These are phyloP conservation scores for Progne subis DNA, from an alignment of 2,113 vertebrate genomes.

Conservation along the genomic window DNA sequence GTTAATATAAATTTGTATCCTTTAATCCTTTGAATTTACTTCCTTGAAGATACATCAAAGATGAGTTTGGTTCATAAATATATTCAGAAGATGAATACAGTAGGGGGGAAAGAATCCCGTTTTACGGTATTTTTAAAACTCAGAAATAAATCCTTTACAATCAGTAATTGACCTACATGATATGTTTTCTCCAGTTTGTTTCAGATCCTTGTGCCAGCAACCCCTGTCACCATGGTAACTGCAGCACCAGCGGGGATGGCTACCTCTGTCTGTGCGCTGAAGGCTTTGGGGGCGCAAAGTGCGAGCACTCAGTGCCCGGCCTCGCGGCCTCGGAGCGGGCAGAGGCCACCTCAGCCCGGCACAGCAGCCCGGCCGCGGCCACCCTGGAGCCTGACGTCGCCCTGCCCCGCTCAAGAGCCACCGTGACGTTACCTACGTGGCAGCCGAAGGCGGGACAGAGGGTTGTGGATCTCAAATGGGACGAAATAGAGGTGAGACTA, in stretches of 20 bases:
- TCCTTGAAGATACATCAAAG: not conserved
- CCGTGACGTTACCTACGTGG: constrained; percentile 84
- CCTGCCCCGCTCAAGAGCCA: constrained; percentile 71
- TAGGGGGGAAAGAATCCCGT: not conserved
- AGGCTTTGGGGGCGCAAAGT: constrained; percentile 85
- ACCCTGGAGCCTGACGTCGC: constrained; percentile 77
- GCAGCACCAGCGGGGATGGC: constrained; percentile 77
- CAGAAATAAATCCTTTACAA: not conserved
- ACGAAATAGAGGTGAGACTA: constrained; percentile 87
- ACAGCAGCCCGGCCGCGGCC: constrained; percentile 67
- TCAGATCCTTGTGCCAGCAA: constrained; percentile 90
- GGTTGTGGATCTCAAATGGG: constrained; percentile 87
- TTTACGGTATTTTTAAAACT: not conserved
- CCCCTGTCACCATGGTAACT: constrained; percentile 98
- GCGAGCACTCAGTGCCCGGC: constrained; percentile 74
- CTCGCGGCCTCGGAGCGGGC: constrained; percentile 59
- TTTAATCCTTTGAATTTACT: constrained; percentile 4
- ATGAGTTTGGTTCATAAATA: not conserved
- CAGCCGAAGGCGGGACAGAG: constrained; percentile 89
- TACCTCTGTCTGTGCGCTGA: constrained; percentile 86
- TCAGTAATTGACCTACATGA: constrained; percentile 60
- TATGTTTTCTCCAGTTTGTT: constrained; percentile 82
- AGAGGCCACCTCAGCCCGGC: constrained; percentile 61
- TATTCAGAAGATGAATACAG: not conserved
- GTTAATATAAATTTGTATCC: not conserved